Base-by-base conservation (phyloP, 2,888 invertebrate species). In the Acleris literana region DNA sequence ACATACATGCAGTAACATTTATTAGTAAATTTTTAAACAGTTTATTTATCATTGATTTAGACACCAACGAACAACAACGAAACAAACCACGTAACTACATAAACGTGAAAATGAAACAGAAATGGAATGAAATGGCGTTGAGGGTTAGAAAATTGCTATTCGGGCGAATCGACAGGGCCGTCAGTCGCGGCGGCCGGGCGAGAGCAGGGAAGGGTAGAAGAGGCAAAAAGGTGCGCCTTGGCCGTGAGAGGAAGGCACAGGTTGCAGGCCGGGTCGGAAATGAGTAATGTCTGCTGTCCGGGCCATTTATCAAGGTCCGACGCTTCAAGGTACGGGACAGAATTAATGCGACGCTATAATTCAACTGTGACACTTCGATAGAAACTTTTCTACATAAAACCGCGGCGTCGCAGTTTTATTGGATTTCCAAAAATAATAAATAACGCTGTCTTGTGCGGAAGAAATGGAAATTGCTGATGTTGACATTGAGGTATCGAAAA, bases 261-360 rank as follows among this genome's bases (percentile, higher is more conserved):
- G 81, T 79, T 79, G 75, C 72, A 73, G 82, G 83, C 81, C 80
- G 82, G 84, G 82, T 84, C 83, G 85, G 86, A 87, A 90, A 90
- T 90, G 86, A 89, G 87, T 86, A 85, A 86, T 85, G 86, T 85
- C 85, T 85, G 82, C 82, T 84, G 79, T 82, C 83, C 84, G 83
- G 82, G 81, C 78, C 87, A 87, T 92, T 90, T 85, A 88, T 92
- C 91, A 91, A 87, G 85, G 90, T 88, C 90, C 78, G 76, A 76
- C 79, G 77, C 78, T 76, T 74, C 76, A 62, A 61, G 52, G 66
- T 62, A 66, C 56, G 62, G 66, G 57, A 62, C 66, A 57, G 62
- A 66, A 66, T 66, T 66, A 66, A 66, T 66, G 66, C 62, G 43
- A 56, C 49, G 61, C 60, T 58, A 68, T 68, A 62, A 68, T 62